A percentile compares a stretch with the other conserved stretches of the same genome.
Conservation (phyloP, 1,140 invertebrate species). For the Macrostomum lignano region DNA sequence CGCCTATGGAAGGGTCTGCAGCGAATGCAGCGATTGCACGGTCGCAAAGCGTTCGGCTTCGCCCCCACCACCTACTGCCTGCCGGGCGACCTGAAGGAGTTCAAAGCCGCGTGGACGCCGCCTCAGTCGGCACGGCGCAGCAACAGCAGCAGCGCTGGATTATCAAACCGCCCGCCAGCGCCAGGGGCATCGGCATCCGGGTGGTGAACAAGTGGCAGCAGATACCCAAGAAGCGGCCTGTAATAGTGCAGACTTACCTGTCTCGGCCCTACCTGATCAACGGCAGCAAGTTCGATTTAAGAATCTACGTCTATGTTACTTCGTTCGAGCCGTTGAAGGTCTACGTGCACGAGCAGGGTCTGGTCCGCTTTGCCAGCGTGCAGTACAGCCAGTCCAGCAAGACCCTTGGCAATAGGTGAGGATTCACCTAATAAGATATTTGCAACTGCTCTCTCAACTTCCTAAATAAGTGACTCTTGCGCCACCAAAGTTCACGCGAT, state of each 20-base stretch:
- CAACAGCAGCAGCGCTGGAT: no score
- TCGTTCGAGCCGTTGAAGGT: constrained; percentile 64
- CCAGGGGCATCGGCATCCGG: constrained; percentile 66
- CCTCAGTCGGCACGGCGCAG: no score
- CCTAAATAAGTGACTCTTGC: no score
- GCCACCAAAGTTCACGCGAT: no score
- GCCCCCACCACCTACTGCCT: constrained; percentile 71
- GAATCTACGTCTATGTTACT: constrained; percentile 72
- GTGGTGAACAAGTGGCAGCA: constrained; percentile 71
- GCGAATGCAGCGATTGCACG: constrained; percentile 29
- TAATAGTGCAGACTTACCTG: constrained; percentile 47
- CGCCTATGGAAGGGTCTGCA: constrained; percentile 47
- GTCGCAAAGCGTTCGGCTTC: constrained; percentile 33
- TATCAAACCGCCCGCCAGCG: constrained; percentile 80
- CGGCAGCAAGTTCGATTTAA: constrained; percentile 73
- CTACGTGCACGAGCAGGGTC: constrained; percentile 70
- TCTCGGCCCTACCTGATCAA: constrained; percentile 61
- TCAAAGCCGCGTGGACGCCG: constrained; percentile 49
- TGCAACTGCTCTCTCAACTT: no score
- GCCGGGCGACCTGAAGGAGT: constrained; percentile 48
- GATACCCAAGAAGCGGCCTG: constrained; percentile 52
- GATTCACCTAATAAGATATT: no score
- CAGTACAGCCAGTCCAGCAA: constrained; percentile 13
- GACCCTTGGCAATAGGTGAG: constrained; percentile 38
- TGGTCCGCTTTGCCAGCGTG: constrained; percentile 36